These are phyloP conservation scores for Amblyraja radiata DNA, from an alignment of 2,797 vertebrate genomes.

Conservation along the genomic window DNA sequence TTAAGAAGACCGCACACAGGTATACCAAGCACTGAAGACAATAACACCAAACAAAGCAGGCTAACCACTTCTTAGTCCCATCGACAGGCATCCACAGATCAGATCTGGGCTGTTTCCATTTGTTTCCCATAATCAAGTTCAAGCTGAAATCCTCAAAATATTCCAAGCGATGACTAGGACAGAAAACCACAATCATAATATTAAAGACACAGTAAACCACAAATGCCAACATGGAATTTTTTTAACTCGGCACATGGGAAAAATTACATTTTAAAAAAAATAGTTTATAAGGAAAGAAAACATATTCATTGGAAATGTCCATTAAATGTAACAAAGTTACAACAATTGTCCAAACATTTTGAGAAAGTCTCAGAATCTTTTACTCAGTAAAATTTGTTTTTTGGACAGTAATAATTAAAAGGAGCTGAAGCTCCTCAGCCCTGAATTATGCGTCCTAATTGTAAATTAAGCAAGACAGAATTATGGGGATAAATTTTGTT, in stretches of 20 bases:
- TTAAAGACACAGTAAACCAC: not conserved
- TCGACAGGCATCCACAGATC: slow-evolving; percentile 51
- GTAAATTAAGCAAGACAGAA: not conserved
- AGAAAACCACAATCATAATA: slow-evolving; percentile 10
- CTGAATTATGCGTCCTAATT: not conserved
- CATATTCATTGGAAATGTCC: not conserved
- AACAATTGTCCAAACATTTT: not conserved
- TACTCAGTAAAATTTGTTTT: not conserved
- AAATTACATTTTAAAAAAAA: not conserved
- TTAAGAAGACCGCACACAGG: not conserved
- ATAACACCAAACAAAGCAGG: not conserved
- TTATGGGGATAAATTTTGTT: not conserved
- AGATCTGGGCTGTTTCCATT: slow-evolving; percentile 61
- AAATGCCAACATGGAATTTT: not conserved
- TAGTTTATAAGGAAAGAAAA: not conserved
- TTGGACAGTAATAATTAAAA: not conserved
- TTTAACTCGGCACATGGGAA: not conserved
- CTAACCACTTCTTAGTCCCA: slow-evolving; percentile 1
- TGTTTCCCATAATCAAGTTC: slow-evolving; percentile 66
- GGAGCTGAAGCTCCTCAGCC: not conserved
- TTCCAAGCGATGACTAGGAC: slow-evolving; percentile 42
- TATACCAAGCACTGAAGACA: not conserved
- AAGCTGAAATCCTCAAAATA: slow-evolving; percentile 65
- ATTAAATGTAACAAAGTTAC: not conserved
- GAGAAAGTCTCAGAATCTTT: not conserved